Base-by-base conservation (phyloP, 2,113 vertebrate species). In the Ochotona curzoniae region DNA sequence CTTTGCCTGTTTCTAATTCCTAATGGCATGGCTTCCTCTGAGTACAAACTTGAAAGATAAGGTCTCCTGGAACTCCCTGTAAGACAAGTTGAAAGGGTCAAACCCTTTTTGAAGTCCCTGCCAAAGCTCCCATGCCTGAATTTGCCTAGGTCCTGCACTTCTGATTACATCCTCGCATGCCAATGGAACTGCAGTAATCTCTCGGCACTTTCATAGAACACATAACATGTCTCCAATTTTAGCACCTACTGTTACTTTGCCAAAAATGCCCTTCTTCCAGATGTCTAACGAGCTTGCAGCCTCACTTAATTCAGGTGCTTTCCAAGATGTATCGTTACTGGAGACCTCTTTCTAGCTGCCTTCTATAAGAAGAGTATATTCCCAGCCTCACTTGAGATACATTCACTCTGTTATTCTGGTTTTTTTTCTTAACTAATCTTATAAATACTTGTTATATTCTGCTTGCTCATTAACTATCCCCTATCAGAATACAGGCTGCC, bases 351-450 rank as follows among this genome's bases (percentile, higher is more conserved):
- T 61, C 23, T 32, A 25, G 28, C 4, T 79, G n/a, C n/a, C 7
- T 15, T 74, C 18, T 67, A 61, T 78, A 67, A 93, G 91, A 81
- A 83, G 10, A 26, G 11, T 3, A 71, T 0, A 47, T 9, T n/a
- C 85, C 2, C 25, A 74, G 20, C 28, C 25, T 82, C 61, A 44
- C 5, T 70, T 92, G 13, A 70, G 28, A 75, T 49, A 80, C 30
- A 75, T 9, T 81, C 35, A 84, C 60, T 14, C 54, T 5, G 54
- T 73, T 35, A 32, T 1, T 26, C 9, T 86, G 38, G 7, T 64
- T 49, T 81, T 69, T 44, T 83, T 90, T 90, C 47, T 93, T 87
- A 83, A 63, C 63, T 82, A 35, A 76, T 32, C 8, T 70, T 64
- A 61, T 4, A 14, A 44, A 1, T 87, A 54, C 64, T 86, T 93